phyloP scores from a whole-genome alignment of 1,140 invertebrate species.

The Anoplolepis gracilipes region DNA sequence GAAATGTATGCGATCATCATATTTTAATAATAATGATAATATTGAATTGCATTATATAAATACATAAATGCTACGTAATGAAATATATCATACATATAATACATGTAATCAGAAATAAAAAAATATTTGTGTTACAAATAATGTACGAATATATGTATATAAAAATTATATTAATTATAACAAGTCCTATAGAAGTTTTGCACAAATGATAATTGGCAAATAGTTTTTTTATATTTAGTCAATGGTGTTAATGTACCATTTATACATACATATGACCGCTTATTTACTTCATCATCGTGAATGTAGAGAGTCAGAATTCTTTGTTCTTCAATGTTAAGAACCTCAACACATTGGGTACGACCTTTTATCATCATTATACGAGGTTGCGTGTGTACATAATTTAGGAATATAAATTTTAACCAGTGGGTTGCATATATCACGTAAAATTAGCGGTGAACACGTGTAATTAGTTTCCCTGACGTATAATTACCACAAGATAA shows the following conservation, averaged over 20 bases:
- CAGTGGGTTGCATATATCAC: slow-evolving; percentile 7
- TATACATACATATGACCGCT: background rate
- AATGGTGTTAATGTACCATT: background rate
- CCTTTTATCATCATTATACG: background rate
- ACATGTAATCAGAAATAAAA: background rate
- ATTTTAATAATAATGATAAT: background rate
- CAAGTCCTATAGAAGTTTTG: background rate
- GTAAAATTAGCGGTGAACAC: slow-evolving; percentile 40
- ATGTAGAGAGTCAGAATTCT: background rate
- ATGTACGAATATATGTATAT: background rate
- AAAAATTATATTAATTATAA: too few relatives aligned
- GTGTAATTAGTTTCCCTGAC: slow-evolving; percentile 41
- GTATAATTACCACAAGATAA: slow-evolving; percentile 46
- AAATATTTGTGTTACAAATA: background rate
- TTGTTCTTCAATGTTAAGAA: background rate
- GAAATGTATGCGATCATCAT: background rate
- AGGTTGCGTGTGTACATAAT: background rate
- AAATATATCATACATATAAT: too few relatives aligned
- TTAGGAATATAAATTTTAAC: slow-evolving; percentile 50
- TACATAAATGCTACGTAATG: too few relatives aligned
- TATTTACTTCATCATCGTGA: background rate
- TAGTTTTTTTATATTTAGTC: background rate
- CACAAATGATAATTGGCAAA: background rate
- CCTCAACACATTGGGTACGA: background rate
- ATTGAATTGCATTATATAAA: slow-evolving; percentile 1